phyloP scores from a whole-genome alignment of 2,888 invertebrate genomes.

The Drosophila neutralis region DNA sequence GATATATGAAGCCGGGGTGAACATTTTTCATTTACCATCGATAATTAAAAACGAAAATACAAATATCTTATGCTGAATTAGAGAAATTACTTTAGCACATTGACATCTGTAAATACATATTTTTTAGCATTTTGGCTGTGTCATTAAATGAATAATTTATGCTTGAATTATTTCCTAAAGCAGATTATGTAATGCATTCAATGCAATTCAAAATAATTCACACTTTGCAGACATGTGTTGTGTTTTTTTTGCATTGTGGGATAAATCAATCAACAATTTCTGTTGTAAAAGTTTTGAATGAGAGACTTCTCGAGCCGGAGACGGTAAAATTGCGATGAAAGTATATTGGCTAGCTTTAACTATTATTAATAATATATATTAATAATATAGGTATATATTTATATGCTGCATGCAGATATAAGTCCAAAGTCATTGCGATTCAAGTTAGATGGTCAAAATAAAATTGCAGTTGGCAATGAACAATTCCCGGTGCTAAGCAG shows the following conservation, averaged over 20 bases:
- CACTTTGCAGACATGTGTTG: neutral
- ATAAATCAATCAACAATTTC: neutral
- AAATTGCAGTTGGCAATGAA: constrained; percentile 39
- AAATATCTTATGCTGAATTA: neutral
- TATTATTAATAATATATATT: neutral
- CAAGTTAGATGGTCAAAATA: constrained; percentile 15
- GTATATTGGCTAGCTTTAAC: neutral
- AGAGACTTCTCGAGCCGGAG: neutral
- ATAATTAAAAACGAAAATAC: neutral
- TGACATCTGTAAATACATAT: neutral
- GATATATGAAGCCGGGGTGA: neutral
- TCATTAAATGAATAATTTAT: neutral
- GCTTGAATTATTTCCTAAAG: neutral
- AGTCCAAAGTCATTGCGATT: constrained; percentile 1
- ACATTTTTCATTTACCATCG: neutral
- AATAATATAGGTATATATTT: neutral
- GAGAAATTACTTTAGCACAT: neutral
- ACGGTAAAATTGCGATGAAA: neutral
- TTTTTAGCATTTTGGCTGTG: neutral
- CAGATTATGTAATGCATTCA: neutral
- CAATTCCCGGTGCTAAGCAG: constrained; percentile 28
- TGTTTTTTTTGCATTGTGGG: neutral
- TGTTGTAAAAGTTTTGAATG: neutral
- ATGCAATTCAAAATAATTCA: neutral
- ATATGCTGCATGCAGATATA: neutral